Conservation (phyloP, 64 coral and sea anemone species). For the Dendronephthya gigantea region DNA sequence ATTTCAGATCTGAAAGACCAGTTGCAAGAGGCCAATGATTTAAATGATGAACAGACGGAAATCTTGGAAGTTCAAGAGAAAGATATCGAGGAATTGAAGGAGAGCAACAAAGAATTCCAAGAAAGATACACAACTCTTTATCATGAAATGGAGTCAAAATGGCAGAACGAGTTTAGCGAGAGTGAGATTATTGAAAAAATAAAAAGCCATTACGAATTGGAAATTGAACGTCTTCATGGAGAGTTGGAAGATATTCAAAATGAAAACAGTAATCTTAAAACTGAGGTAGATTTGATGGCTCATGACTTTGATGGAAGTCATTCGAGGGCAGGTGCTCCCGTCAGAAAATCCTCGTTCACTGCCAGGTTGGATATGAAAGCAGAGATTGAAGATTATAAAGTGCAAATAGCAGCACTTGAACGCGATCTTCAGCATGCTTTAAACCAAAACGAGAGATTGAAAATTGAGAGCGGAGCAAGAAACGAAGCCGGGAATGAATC, state of each 20-base stretch:
- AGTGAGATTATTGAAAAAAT: not conserved
- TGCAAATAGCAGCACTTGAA: not conserved
- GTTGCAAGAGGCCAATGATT: not conserved
- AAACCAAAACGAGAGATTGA: not conserved
- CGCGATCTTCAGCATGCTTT: not conserved
- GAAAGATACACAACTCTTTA: not conserved
- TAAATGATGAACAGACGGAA: not conserved
- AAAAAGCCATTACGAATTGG: conserved; percentile 3
- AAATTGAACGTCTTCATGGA: not conserved
- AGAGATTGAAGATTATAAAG: not conserved
- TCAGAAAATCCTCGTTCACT: not conserved
- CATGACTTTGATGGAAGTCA: not conserved
- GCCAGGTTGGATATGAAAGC: not conserved
- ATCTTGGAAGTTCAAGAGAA: not conserved
- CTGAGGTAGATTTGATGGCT: not conserved
- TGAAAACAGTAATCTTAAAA: conserved; percentile 7
- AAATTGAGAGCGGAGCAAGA: not conserved
- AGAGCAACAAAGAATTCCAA: not conserved
- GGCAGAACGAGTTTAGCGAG: not conserved
- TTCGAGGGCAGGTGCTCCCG: not conserved
- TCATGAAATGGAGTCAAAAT: not conserved
- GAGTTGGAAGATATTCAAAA: not conserved
- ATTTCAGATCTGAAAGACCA: not conserved
- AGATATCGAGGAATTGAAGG: not conserved
- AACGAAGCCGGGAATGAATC: not conserved